Evolutionary conservation across 2,797 vertebrate species (phyloP).

Genomic region (Sebastes kiyomatsui): DNA sequence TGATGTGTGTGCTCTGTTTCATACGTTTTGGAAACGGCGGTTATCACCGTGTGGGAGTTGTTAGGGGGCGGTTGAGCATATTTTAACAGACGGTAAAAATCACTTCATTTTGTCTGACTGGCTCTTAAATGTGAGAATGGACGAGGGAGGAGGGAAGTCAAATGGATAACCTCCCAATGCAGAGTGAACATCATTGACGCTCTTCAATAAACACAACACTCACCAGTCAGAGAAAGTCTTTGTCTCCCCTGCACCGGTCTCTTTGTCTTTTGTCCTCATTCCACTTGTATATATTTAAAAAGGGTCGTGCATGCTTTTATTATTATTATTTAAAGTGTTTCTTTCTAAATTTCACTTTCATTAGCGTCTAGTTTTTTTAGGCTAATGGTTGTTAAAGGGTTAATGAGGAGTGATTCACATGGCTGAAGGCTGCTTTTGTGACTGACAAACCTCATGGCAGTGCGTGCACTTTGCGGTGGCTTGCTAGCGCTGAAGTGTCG

Average conservation of each 20-base stretch:
- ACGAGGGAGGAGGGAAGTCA: slow-evolving; percentile 24
- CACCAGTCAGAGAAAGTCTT: slow-evolving; percentile 8
- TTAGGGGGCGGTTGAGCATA: slow-evolving; percentile 37
- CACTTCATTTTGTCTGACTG: slow-evolving; percentile 46
- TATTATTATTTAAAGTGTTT: neutral
- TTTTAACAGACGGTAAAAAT: slow-evolving; percentile 43
- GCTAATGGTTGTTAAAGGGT: neutral
- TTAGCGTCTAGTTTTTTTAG: neutral
- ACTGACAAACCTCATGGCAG: slow-evolving; percentile 25
- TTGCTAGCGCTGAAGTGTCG: slow-evolving; percentile 78
- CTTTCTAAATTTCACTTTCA: neutral
- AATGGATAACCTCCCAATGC: slow-evolving; percentile 38
- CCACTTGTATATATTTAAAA: neutral
- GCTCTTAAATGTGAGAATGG: slow-evolving; percentile 43
- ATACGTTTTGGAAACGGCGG: slow-evolving; percentile 14
- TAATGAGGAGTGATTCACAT: slow-evolving; percentile 19
- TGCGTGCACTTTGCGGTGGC: slow-evolving; percentile 80
- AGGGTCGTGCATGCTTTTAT: neutral
- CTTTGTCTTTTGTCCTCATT: slow-evolving; percentile 12
- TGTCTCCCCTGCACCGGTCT: neutral
- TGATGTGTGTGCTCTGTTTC: slow-evolving; percentile 24
- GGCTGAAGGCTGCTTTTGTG: neutral
- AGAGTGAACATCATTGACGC: slow-evolving; percentile 66
- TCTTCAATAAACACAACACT: slow-evolving; percentile 46
- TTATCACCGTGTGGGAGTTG: slow-evolving; percentile 44